These are phyloP conservation scores for Drosophila falleni DNA, from an alignment of 2,888 invertebrate species.

Conservation along the genomic window DNA sequence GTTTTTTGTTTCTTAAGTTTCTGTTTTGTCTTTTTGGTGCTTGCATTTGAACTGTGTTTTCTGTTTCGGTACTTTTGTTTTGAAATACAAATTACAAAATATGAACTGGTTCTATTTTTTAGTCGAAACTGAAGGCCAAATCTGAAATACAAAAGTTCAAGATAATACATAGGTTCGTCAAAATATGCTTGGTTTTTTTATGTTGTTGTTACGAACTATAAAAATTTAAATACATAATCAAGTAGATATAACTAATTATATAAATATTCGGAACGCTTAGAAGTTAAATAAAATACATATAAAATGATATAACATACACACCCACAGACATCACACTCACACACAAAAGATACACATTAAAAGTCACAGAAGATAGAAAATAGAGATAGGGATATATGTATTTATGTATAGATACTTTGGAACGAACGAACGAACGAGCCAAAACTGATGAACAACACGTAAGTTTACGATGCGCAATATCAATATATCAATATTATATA, in stretches of 20 bases:
- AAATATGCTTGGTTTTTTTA: conserved; percentile 30
- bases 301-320: conserved; percentile 26
- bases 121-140: conserved; percentile 86
- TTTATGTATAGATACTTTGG: conserved; percentile 22
- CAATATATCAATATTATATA: conserved; percentile 45
- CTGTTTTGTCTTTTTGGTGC: conserved; percentile 46
- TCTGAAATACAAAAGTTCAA: conserved; percentile 84
- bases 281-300: conserved; percentile 24
- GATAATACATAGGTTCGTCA: conserved; percentile 63
- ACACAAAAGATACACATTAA: conserved; percentile 30
- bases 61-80: conserved; percentile 54
- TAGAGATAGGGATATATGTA: conserved; percentile 8
- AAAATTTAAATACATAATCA: conserved; percentile 16
- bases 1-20: conserved; percentile 27
- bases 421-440: conserved; percentile 74
- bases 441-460: conserved; percentile 74
- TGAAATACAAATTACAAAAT: conserved; percentile 71
- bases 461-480: conserved; percentile 55
- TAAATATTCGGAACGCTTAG: conserved; percentile 17
- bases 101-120: conserved; percentile 65
- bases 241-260: conserved; percentile 20
- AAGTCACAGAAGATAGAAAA: conserved; percentile 16
- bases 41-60: conserved; percentile 70
- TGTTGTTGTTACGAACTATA: conserved; percentile 23
- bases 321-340: conserved; percentile 33